A percentile compares a stretch with the other conserved stretches of the same genome.
Evolutionary conservation across 1,140 invertebrate species (phyloP).

Genomic region (Pantala flavescens): DNA sequence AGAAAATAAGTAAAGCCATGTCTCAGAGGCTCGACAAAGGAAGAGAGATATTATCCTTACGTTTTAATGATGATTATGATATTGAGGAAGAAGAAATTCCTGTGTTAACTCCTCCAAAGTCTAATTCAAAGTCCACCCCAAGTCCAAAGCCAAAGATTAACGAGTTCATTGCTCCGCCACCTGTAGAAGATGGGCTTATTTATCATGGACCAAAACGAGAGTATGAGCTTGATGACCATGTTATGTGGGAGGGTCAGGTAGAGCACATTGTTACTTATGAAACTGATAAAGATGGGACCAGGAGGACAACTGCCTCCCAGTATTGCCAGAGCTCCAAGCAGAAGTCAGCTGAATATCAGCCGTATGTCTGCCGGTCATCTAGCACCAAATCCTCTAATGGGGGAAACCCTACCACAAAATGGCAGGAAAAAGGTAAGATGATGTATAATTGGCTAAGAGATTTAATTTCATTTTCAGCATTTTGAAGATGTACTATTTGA

Average conservation of each 20-base stretch:
- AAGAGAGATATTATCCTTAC: neutral
- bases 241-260: neutral
- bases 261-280: too few relatives aligned
- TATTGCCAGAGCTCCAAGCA: too few relatives aligned
- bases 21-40: neutral
- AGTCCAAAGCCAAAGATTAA: neutral
- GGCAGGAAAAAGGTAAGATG: too few relatives aligned
- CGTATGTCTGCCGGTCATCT: too few relatives aligned
- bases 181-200: neutral
- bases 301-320: too few relatives aligned
- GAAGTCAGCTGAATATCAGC: too few relatives aligned
- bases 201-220: neutral
- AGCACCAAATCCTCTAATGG: too few relatives aligned
- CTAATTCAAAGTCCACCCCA: neutral
- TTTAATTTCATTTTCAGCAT: too few relatives aligned
- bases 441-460: too few relatives aligned
- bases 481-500: too few relatives aligned
- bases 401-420: too few relatives aligned
- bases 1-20: neutral
- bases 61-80: neutral
- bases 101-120: neutral
- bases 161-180: neutral
- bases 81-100: neutral
- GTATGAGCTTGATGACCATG: neutral
- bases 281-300: too few relatives aligned